These are phyloP conservation scores for Drosophila vallismaia DNA, from an alignment of 2,888 invertebrate genomes.

Conservation along the genomic window DNA sequence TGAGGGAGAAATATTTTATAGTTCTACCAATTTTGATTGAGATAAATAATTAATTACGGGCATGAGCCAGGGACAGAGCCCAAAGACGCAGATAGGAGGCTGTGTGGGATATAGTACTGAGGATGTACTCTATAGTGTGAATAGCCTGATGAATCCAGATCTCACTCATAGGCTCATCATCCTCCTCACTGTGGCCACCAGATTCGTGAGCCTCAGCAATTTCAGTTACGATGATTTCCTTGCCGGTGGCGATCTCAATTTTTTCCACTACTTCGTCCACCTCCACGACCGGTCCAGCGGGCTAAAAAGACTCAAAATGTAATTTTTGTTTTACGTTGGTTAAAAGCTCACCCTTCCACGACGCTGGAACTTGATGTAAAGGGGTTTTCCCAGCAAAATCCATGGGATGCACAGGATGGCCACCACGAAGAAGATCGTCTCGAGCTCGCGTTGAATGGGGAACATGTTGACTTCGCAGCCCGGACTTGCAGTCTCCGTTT, in stretches of 20 bases:
- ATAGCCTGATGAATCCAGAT: conserved; percentile 97
- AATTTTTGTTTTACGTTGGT: not conserved
- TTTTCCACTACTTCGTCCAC: conserved; percentile 65
- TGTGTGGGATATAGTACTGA: conserved; percentile 98
- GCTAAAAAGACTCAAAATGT: conserved; percentile 16
- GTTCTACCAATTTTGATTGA: not conserved
- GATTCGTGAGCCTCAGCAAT: conserved; percentile 83
- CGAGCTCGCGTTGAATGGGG: conserved; percentile 88
- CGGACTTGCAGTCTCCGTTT: conserved; percentile 83
- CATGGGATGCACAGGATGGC: conserved; percentile 94
- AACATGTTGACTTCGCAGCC: conserved; percentile 88
- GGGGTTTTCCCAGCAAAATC: conserved; percentile 95
- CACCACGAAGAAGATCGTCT: conserved; percentile 90
- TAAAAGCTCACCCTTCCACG: conserved; percentile 46
- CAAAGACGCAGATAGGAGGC: conserved; percentile 98
- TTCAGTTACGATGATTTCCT: conserved; percentile 65
- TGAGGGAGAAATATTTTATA: conserved; percentile 70
- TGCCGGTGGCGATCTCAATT: conserved; percentile 69
- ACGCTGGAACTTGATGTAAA: conserved; percentile 87
- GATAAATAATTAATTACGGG: conserved; percentile 87
- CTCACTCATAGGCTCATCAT: conserved; percentile 91
- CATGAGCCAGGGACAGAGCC: conserved; percentile 98
- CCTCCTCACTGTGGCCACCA: conserved; percentile 75
- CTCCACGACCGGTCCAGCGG: conserved; percentile 23
- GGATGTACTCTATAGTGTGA: conserved; percentile 98